Conservation (phyloP, 2,888 invertebrate genomes). For the Melanargia galathea region DNA sequence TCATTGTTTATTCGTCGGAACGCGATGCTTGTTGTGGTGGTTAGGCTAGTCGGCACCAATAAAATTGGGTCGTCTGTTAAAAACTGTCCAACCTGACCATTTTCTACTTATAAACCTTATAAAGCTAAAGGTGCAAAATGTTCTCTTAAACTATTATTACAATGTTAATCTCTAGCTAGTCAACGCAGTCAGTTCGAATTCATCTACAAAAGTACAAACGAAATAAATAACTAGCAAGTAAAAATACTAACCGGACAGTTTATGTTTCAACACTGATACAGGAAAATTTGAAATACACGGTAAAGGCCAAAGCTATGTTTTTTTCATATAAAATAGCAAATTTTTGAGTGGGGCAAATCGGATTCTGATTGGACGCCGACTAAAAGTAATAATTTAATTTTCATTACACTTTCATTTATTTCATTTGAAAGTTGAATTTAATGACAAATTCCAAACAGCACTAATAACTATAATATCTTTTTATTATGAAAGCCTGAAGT, state of each 20-base stretch:
- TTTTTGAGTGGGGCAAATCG: too few relatives aligned
- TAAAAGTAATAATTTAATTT: too few relatives aligned
- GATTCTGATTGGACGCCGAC: too few relatives aligned
- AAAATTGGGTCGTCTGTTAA: constrained; percentile 4
- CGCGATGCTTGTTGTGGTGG: neutral
- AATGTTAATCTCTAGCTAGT: constrained; percentile 74
- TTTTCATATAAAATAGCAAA: too few relatives aligned
- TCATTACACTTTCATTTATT: too few relatives aligned
- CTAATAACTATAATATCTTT: too few relatives aligned
- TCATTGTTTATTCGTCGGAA: neutral
- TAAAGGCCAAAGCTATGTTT: neutral
- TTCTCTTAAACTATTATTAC: constrained; percentile 63
- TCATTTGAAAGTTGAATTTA: too few relatives aligned
- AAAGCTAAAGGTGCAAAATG: constrained; percentile 67
- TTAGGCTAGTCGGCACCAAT: neutral
- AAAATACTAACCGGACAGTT: constrained; percentile 41
- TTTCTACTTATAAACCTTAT: constrained; percentile 49
- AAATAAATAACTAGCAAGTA: constrained; percentile 70
- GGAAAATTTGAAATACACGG: neutral
- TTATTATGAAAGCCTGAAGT: too few relatives aligned
- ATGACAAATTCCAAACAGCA: too few relatives aligned
- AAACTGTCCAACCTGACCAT: constrained; percentile 17
- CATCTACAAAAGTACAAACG: constrained; percentile 69
- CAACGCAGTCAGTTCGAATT: constrained; percentile 72
- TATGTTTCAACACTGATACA: neutral